These are phyloP conservation scores for Trichogramma evanescens DNA, from an alignment of 2,888 invertebrate species.

Conservation along the genomic window DNA sequence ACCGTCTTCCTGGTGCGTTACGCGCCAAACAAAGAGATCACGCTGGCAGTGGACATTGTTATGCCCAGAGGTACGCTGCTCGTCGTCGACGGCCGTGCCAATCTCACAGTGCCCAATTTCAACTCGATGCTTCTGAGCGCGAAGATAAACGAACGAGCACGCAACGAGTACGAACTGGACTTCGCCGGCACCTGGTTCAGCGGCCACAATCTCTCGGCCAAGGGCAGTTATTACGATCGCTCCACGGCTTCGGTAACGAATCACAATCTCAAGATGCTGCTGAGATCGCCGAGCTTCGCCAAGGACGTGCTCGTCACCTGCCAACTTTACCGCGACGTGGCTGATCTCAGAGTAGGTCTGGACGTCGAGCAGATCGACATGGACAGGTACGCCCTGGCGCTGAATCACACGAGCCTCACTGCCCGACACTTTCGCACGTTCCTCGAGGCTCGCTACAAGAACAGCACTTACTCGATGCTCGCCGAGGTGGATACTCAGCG, in stretches of 20 bases:
- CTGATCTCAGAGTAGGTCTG: conserved; percentile 61
- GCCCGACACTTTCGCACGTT: conserved; percentile 58
- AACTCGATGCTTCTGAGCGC: conserved; percentile 62
- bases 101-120: conserved; percentile 67
- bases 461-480: conserved; percentile 62
- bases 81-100: conserved; percentile 63
- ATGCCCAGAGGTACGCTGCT: conserved; percentile 63
- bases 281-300: conserved; percentile 66
- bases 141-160: conserved; percentile 61
- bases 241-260: conserved; percentile 60
- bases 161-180: conserved; percentile 64
- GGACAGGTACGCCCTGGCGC: conserved; percentile 60
- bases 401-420: conserved; percentile 58
- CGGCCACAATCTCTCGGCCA: conserved; percentile 62
- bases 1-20: conserved; percentile 52
- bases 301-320: conserved; percentile 60
- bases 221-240: conserved; percentile 69
- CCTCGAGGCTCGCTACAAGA: conserved; percentile 61
- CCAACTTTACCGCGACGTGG: conserved; percentile 62
- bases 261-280: conserved; percentile 62
- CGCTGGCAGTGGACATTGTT: conserved; percentile 53
- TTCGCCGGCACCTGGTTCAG: conserved; percentile 75
- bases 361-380: conserved; percentile 59
- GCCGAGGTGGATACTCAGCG: conserved; percentile 61
- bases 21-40: conserved; percentile 57